Evolutionary conservation across 2,797 vertebrate genomes (phyloP).

Genomic region (Geotrypetes seraphini): DNA sequence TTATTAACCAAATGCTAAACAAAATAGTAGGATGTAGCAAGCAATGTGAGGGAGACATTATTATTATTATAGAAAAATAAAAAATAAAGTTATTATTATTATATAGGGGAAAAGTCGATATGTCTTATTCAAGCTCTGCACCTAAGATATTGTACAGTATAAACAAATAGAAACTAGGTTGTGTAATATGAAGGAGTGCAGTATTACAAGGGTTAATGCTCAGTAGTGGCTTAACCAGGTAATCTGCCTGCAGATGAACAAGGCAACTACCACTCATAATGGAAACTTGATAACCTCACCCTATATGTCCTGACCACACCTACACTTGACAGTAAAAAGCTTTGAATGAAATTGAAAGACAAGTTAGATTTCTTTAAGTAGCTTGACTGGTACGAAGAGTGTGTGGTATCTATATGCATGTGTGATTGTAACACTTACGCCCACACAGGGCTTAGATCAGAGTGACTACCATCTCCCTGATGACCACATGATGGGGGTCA

Average conservation of each 20-base stretch:
- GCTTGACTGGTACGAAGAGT: neutral
- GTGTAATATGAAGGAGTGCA: neutral
- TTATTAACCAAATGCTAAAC: too few relatives aligned
- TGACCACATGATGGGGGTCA: neutral
- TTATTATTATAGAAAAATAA: too few relatives aligned
- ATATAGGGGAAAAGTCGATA: too few relatives aligned
- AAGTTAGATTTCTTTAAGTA: neutral
- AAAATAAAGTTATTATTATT: too few relatives aligned
- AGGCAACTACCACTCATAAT: constrained; percentile 5
- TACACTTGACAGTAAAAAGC: neutral
- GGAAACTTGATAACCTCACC: neutral
- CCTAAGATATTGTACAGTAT: too few relatives aligned
- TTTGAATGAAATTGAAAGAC: constrained; percentile 9
- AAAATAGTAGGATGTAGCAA: too few relatives aligned
- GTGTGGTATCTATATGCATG: neutral
- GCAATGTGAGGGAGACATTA: too few relatives aligned
- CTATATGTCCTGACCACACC: neutral
- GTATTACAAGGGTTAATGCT: neutral
- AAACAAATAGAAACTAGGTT: neutral
- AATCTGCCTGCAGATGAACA: neutral
- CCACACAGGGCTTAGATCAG: neutral
- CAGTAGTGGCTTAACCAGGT: neutral
- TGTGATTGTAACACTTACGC: neutral
- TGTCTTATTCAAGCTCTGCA: too few relatives aligned
- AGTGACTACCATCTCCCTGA: neutral